Evolutionary conservation across 2,113 vertebrate species (phyloP).

Genomic region (Myiopsitta monachus): DNA sequence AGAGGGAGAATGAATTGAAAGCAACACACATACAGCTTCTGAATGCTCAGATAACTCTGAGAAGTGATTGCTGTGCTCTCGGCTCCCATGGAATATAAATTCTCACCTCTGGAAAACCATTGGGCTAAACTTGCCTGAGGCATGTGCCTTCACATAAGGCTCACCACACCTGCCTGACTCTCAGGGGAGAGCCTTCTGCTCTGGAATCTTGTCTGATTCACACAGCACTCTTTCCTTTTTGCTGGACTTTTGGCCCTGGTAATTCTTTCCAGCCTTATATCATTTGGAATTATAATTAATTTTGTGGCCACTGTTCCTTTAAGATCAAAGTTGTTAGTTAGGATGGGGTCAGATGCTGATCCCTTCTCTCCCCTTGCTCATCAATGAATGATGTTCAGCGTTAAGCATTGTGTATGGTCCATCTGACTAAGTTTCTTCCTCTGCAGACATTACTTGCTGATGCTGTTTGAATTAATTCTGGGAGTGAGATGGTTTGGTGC

Average conservation of each 20-base stretch:
- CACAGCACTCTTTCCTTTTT: neutral
- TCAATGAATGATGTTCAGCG: rapidly evolving
- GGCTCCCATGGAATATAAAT: neutral
- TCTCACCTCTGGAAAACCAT: neutral
- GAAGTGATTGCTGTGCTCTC: neutral
- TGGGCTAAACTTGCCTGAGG: neutral
- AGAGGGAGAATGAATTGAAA: neutral
- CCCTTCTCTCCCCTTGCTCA: neutral
- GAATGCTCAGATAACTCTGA: neutral
- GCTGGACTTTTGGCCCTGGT: neutral
- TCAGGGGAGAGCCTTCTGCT: neutral
- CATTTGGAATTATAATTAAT: neutral
- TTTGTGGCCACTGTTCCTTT: neutral
- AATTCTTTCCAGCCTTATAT: neutral
- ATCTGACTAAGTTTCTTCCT: neutral
- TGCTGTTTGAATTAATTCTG: neutral
- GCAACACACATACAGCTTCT: neutral
- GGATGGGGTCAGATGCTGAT: neutral
- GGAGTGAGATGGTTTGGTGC: neutral
- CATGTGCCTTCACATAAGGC: no score
- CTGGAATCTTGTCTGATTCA: rapidly evolving
- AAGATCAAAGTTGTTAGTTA: neutral
- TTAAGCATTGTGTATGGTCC: rapidly evolving
- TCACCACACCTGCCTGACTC: neutral
- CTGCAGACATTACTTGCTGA: neutral